phyloP scores from a whole-genome alignment of 1,140 invertebrate genomes.

The Dryas iulia region DNA sequence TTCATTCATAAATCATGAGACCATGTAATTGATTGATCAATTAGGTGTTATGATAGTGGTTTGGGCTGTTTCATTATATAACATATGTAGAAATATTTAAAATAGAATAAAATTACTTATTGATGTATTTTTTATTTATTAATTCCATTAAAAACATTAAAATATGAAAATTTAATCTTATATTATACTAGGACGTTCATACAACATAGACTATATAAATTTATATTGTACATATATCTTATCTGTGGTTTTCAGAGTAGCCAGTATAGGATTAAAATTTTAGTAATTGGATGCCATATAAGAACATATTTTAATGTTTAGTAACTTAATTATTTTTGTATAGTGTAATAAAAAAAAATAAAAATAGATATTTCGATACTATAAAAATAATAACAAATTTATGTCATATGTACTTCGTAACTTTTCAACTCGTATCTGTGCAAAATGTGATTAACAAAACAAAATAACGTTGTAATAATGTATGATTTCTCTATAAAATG shows the following conservation, averaged over 20 bases:
- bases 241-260: background rate
- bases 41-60: background rate
- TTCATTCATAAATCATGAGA: slow-evolving; percentile 18
- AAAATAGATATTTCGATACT: no score
- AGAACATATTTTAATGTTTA: background rate
- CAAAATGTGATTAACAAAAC: no score
- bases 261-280: background rate
- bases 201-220: background rate
- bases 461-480: no score
- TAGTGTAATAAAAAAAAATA: background rate
- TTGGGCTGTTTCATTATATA: background rate
- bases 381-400: no score
- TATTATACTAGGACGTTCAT: background rate
- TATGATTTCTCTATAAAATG: no score
- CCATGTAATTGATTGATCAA: background rate
- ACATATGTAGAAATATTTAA: background rate
- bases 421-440: no score
- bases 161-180: background rate
- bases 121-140: background rate
- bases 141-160: background rate
- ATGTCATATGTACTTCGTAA: no score
- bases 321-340: background rate
- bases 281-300: background rate
- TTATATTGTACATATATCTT: background rate
- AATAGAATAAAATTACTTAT: background rate